Base-by-base conservation (phyloP, 1,140 invertebrate genomes). In the Penaeus indicus region DNA sequence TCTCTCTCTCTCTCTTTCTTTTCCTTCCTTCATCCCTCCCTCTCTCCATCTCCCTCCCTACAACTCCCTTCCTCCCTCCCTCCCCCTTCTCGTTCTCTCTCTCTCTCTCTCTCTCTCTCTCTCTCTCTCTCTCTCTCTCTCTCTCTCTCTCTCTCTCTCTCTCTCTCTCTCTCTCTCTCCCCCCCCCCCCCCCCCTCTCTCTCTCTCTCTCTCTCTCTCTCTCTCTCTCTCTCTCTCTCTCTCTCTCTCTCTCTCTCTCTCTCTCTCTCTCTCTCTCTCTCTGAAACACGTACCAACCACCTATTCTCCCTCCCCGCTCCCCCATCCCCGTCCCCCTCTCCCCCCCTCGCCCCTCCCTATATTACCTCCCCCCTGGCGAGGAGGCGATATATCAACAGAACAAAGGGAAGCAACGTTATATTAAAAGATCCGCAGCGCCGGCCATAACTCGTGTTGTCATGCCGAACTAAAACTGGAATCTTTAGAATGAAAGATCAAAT, bases 301-400 rank as follows among this genome's bases (percentile, higher is more conserved):
- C 10, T 18, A 18, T 60, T 32, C 25, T 64, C 32, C 16, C 61
- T 61, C 18, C 11, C 25, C 54, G 22, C 25, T 72, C 67, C 11
- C 32, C 5, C 47, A 13, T 21, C n/a, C 78, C 25, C 64, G 62
- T 64, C 42, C 27, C 62, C 25, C 38, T 67, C 60, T n/a, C 5
- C 84, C 62, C 38, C 84, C 60, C 84, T 77, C 72, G 25, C 84
- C 67, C 60, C 77, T 72, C 85, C 79, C 63, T n/a, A 80, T 86
- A 54, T 80, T 86, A 69, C 62, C 69, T 88, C 78, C 72, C 42
- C 21, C 72, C 72, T 75, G 27, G n/a, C 27, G 13, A 27, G 16
- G 42, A 22, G 21, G 72, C n/a, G 27, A 75, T 75, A 75, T 75
- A 75, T 75, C 72, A 75, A 75, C 27, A 75, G 72, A 75, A 75